Evolutionary conservation across 2,797 vertebrate genomes (phyloP).

Genomic region (Esox masquinongy): DNA sequence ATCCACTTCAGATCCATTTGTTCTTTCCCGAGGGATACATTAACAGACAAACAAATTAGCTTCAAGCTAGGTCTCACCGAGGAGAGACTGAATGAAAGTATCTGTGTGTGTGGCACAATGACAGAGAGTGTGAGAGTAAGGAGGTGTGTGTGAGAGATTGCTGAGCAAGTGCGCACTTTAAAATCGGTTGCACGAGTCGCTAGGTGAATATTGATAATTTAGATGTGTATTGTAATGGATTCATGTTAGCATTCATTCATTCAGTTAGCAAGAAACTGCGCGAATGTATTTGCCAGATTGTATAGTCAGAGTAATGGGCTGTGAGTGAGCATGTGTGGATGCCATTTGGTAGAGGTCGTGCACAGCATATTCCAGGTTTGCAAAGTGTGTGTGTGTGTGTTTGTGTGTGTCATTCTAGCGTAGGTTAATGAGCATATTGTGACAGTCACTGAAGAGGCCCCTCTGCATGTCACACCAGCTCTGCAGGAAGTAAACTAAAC

Average conservation of each 20-base stretch:
- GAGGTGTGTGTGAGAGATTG: slow-evolving; percentile 18
- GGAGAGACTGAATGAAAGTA: slow-evolving; percentile 11
- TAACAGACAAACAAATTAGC: slow-evolving; percentile 64
- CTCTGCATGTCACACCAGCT: background rate
- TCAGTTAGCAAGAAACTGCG: background rate
- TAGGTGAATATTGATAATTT: background rate
- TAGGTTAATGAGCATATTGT: background rate
- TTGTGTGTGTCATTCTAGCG: background rate
- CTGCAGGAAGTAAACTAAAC: background rate
- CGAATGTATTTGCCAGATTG: background rate
- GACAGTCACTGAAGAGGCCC: background rate
- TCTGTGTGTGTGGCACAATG: slow-evolving; percentile 20
- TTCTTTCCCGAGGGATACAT: slow-evolving; percentile 53
- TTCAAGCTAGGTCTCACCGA: slow-evolving; percentile 44
- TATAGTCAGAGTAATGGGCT: background rate
- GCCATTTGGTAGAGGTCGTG: background rate
- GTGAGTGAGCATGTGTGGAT: background rate
- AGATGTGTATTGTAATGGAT: background rate
- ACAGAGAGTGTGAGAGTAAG: slow-evolving; percentile 11
- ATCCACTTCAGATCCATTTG: slow-evolving; percentile 58
- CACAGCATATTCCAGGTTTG: background rate
- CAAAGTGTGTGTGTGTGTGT: background rate
- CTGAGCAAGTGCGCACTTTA: slow-evolving; percentile 12
- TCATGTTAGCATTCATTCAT: background rate
- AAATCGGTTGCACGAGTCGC: background rate